Base-by-base conservation (phyloP, 2,113 vertebrate species). In the Epinephelus moara region DNA sequence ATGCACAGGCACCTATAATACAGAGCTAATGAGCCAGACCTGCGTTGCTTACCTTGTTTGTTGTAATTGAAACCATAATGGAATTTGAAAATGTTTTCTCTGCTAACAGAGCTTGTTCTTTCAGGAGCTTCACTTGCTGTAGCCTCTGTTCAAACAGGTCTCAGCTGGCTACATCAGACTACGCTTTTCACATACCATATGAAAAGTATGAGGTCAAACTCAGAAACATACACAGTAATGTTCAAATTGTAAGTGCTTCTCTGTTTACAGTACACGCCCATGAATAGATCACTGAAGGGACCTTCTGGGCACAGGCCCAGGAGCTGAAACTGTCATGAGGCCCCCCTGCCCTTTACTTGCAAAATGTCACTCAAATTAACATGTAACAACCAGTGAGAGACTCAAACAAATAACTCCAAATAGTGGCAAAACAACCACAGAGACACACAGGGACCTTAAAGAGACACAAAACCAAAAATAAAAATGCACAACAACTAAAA, bases 51-150 rank as follows among this genome's bases (percentile, higher is more conserved):
- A 77, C 64, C 52, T 63, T 47, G 45, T 80, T 84, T 87, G 63
- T 61, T 79, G 69, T 75, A 49, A 85, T 84, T 85, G 15, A 63
- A 80, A 61, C 40, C 57, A 50, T 83, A 75, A 84, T 86, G 59
- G 52, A 83, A 85, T 85, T 19, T 85, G 27, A 76, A 70, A 23
- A 75, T 68, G 23, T 81, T 74, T 60, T 62, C 19, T 73, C 5
- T 60, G 45, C n/a, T 62, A 14, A 33, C 15, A 70, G 18, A 40
- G 11, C 37, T 13, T 82, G 17, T 70, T 71, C 57, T 53, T 71
- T 64, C 33, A 53, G 33, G 47, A 62, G 56, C 23, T 72, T 66
- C 21, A 6, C 23, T 49, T 33, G 70, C 15, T 84, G 55, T 42
- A 15, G 12, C 55, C 53, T 80, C 21, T 66, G 59, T 78, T 49